phyloP scores from a whole-genome alignment of 2,113 vertebrate species.

The Cyanocitta stelleri region DNA sequence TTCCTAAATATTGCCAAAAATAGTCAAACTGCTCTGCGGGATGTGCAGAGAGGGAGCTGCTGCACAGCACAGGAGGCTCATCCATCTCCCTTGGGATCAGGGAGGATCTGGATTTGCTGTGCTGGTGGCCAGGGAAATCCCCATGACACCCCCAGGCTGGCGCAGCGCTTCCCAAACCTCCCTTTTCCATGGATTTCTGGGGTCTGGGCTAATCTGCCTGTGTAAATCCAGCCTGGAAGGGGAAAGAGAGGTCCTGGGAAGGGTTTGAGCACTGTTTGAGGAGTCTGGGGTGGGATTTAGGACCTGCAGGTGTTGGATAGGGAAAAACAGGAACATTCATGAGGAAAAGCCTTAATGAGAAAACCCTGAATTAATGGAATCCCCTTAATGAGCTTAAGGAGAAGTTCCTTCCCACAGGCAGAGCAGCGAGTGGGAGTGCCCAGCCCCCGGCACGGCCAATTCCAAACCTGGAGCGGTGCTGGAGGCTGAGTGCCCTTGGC shows the following conservation, averaged over 20 bases:
- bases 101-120: background rate
- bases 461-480: background rate
- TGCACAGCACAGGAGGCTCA: background rate
- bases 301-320: background rate
- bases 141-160: background rate
- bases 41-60: background rate
- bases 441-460: background rate
- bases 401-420: fast-evolving
- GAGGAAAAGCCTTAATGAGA: background rate
- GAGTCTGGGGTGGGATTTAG: background rate
- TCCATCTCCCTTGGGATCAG: background rate
- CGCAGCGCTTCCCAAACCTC: background rate
- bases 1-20: conserved; percentile 26
- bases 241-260: background rate
- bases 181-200: background rate
- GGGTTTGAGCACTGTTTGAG: background rate
- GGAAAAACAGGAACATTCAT: fast-evolving
- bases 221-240: background rate
- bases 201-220: background rate
- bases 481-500: background rate
- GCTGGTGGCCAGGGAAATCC: background rate
- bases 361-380: no score
- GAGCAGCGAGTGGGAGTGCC: background rate
- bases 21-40: background rate
- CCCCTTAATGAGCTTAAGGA: background rate